Evolutionary conservation across 2,888 invertebrate genomes (phyloP), one percentile per base, ranked within the genome.

Genomic region (Lasius fuliginosus): DNA sequence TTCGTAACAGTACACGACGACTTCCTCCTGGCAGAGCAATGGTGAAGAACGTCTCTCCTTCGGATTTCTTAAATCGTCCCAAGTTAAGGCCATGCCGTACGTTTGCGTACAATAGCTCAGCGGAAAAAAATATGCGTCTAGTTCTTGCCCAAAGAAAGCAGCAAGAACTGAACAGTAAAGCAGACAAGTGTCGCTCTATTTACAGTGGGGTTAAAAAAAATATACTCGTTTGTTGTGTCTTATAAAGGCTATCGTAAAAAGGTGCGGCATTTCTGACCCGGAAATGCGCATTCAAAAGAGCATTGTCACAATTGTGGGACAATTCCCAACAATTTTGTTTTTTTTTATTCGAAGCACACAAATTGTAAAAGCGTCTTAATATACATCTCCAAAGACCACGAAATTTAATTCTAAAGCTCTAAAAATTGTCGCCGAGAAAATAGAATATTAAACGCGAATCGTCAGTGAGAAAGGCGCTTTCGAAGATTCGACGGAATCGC

Each of bases 1-100:
- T 77, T 86, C 60, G 84, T 81, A 90, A 87, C 84, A 83, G 79
- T 64, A 60, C 73, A 58, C 71, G 71, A 65, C 75, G 56, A 36
- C 36, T 36, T 30, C 15, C 64, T 53, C 5, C 56, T 27, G 12
- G 18, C 33, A 49, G 53, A 53, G 33, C 65, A 23, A 75, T 15
- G 42, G 15, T 15, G 23, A 73, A 58, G 58, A n/a, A 75, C 69
- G 76, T 68, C 33, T 75, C 18, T 77, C 62, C 46, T 27, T 68
- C 18, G 77, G 60, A 82, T 85, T 73, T 60, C 30, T 46, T 27
- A 60, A 71, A 60, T 36, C 27, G 42, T 71, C 42, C 12, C 23
- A 30, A 60, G 68, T 64, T 46, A 56, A 64, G 6, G 40, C 23
- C 15, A 2, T 12, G 62, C 36, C 58, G 27, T 58, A 15, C 15